A percentile compares a stretch with the other conserved stretches of the same genome.
Evolutionary conservation across 2,113 vertebrate genomes (phyloP).

Genomic region (Amia ocellicauda): DNA sequence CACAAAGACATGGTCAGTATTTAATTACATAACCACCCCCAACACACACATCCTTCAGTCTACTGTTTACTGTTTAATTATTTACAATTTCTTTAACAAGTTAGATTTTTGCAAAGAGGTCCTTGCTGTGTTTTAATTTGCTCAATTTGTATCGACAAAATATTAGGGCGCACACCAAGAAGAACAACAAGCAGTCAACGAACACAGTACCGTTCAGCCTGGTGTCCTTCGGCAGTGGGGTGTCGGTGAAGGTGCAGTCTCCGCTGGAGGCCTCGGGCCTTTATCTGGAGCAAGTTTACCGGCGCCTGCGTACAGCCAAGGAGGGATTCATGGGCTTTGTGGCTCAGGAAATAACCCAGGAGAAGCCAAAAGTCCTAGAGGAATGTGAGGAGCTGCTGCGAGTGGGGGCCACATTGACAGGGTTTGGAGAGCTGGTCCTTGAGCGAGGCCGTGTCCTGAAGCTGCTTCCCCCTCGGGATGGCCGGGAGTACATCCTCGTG

Average conservation of each 20-base stretch:
- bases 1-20: conserved; percentile 47
- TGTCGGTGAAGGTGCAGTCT: conserved; percentile 50
- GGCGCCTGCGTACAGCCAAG: conserved; percentile 32
- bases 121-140: too few species aligned
- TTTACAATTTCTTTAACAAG: too few species aligned
- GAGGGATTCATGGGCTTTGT: conserved; percentile 40
- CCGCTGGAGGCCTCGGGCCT: conserved; percentile 53
- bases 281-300: conserved; percentile 55
- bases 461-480: conserved; percentile 54
- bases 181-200: conserved; percentile 49
- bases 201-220: conserved; percentile 63
- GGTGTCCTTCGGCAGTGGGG: conserved; percentile 40
- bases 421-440: conserved; percentile 66
- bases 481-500: conserved; percentile 54
- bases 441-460: conserved; percentile 52
- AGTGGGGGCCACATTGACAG: conserved; percentile 55
- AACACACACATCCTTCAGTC: background rate
- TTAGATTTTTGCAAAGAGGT: too few species aligned
- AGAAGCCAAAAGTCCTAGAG: conserved; percentile 44
- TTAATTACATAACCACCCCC: background rate
- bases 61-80: too few species aligned
- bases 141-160: background rate
- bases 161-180: conserved; percentile 45
- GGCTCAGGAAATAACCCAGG: conserved; percentile 47
- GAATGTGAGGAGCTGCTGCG: conserved; percentile 61